These are phyloP conservation scores for Tenualosa ilisha DNA, from an alignment of 2,797 vertebrate genomes.

Conservation along the genomic window DNA sequence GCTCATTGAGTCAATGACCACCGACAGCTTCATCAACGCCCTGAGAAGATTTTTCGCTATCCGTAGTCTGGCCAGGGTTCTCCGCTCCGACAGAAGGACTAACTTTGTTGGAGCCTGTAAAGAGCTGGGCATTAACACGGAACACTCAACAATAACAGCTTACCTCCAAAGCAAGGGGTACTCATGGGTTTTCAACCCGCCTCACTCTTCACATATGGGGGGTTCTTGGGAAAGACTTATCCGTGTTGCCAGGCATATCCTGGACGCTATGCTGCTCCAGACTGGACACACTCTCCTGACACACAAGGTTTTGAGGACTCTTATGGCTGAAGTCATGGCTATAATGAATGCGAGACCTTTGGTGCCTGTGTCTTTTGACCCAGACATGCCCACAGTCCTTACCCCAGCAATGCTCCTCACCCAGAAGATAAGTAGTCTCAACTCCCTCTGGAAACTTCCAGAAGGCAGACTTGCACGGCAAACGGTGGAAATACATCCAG, in stretches of 20 bases:
- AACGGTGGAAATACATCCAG: slow-evolving; percentile 35
- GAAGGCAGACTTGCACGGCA: neutral
- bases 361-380: neutral
- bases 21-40: neutral
- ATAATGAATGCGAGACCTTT: neutral
- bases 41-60: too few relatives aligned
- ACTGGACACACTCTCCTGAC: neutral
- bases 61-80: too few relatives aligned
- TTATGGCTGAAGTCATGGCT: neutral
- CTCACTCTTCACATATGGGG: neutral
- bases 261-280: neutral
- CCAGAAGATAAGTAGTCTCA: slow-evolving; percentile 24
- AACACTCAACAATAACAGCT: too few relatives aligned
- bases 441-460: slow-evolving; percentile 25
- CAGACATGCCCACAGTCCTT: slow-evolving; percentile 15
- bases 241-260: neutral
- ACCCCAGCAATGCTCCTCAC: neutral
- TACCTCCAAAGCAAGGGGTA: too few relatives aligned
- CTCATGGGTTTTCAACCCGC: neutral
- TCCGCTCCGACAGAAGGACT: neutral
- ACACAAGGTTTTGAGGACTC: neutral
- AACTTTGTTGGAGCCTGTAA: neutral
- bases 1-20: neutral
- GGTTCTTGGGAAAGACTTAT: neutral
- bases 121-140: neutral